phyloP scores from a whole-genome alignment of 2,888 invertebrate genomes.

The Therioaphis trifolii region DNA sequence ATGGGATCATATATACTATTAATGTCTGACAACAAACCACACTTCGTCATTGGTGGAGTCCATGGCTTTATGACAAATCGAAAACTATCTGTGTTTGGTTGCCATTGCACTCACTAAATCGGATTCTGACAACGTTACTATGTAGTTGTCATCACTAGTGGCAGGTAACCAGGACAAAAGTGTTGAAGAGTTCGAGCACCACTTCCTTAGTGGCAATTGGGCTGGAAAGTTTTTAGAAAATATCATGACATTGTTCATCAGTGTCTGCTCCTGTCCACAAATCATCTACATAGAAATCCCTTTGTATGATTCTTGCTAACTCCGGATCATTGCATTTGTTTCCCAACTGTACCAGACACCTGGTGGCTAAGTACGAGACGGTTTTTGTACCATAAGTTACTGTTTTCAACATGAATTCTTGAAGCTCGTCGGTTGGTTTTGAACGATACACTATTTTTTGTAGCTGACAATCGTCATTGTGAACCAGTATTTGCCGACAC shows the following conservation, averaged over 20 bases:
- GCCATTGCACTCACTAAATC: neutral
- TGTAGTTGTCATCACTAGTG: neutral
- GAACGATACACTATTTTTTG: conserved; percentile 2
- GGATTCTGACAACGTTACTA: neutral
- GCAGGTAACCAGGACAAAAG: neutral
- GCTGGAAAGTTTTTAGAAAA: neutral
- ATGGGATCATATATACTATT: too few relatives aligned
- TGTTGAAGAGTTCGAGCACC: neutral
- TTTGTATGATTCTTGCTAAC: neutral
- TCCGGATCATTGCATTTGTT: neutral
- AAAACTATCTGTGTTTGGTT: too few relatives aligned
- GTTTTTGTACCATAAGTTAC: conserved; percentile 5
- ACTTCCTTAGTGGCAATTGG: neutral
- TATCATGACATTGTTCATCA: neutral
- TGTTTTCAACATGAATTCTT: neutral
- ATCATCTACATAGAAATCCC: neutral
- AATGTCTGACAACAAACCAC: too few relatives aligned
- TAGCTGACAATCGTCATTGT: neutral
- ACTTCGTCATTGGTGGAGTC: too few relatives aligned
- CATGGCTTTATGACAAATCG: too few relatives aligned
- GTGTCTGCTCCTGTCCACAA: neutral
- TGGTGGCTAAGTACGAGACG: neutral
- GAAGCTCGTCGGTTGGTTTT: neutral
- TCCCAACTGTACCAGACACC: neutral
- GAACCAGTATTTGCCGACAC: neutral